Percentiles rank a stretch among this genome's conserved stretches.
These are phyloP conservation scores for Crambe crambe DNA, from an alignment of 37 sponge, comb jelly and placozoan genomes.

Conservation along the genomic window DNA sequence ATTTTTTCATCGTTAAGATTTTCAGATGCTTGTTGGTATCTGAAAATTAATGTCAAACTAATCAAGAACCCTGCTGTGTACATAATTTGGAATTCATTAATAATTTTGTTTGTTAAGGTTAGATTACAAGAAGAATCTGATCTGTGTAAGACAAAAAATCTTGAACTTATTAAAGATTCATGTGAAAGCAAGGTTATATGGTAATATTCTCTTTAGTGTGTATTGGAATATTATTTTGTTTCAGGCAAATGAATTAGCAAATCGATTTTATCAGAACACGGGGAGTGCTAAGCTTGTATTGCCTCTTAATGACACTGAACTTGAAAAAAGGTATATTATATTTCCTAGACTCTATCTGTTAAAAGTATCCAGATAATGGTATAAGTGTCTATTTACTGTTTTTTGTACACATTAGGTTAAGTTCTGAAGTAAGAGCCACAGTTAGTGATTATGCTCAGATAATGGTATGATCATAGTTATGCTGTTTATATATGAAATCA, in stretches of 20 bases:
- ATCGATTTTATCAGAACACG: constrained; percentile 51
- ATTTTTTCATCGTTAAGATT: too few relatives aligned
- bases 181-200: constrained; percentile 33
- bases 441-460: background rate
- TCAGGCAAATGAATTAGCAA: constrained; percentile 45
- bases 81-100: too few relatives aligned
- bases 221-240: background rate
- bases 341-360: too few relatives aligned
- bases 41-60: too few relatives aligned
- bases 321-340: constrained; percentile 47
- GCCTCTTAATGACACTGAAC: constrained; percentile 69
- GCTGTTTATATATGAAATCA: background rate
- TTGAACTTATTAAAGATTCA: constrained; percentile 29
- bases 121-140: constrained; percentile 35
- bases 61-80: too few relatives aligned
- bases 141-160: constrained; percentile 26
- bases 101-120: too few relatives aligned
- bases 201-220: background rate
- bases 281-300: constrained; percentile 51
- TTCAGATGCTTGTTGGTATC: too few relatives aligned
- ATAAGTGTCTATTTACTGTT: too few relatives aligned
- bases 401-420: background rate
- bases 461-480: background rate
- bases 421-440: background rate
- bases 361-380: too few relatives aligned